Conservation (phyloP, 2,797 vertebrate species). For the Malurus splendens region DNA sequence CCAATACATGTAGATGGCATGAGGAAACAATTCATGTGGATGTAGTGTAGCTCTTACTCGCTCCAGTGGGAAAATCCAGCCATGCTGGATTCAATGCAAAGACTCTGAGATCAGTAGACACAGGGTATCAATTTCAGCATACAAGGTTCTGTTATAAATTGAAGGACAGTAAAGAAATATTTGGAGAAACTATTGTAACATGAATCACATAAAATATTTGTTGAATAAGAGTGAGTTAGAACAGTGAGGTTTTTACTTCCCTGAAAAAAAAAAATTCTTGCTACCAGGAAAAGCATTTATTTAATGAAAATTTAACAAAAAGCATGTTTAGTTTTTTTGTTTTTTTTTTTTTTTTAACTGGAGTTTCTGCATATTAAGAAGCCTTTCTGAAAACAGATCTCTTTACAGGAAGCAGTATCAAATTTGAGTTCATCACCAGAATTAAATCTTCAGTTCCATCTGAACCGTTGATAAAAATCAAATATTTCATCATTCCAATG, state of each 20-base stretch:
- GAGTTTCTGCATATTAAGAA: not conserved
- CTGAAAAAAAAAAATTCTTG: not conserved
- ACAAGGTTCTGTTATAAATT: not conserved
- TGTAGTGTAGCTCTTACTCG: not conserved
- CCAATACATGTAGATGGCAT: not conserved
- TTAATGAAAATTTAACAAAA: not conserved
- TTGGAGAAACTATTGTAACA: not conserved
- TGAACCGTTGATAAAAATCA: not conserved
- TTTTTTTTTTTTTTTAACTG: not conserved
- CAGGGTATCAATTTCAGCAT: not conserved
- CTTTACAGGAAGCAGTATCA: not conserved
- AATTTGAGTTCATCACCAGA: not conserved
- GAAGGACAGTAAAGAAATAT: not conserved
- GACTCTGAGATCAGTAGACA: not conserved
- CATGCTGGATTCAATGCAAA: not conserved
- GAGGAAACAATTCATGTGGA: not conserved
- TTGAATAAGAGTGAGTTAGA: not conserved
- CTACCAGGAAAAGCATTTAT: not conserved
- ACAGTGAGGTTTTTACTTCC: not conserved
- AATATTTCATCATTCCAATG: not conserved
- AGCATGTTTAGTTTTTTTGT: not conserved
- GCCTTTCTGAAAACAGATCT: not conserved
- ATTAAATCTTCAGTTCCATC: not conserved
- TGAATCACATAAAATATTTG: not conserved
- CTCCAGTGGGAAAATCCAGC: not conserved